Evolutionary conservation across 1,140 invertebrate genomes (phyloP).

Genomic region (Kradibia gibbosae): DNA sequence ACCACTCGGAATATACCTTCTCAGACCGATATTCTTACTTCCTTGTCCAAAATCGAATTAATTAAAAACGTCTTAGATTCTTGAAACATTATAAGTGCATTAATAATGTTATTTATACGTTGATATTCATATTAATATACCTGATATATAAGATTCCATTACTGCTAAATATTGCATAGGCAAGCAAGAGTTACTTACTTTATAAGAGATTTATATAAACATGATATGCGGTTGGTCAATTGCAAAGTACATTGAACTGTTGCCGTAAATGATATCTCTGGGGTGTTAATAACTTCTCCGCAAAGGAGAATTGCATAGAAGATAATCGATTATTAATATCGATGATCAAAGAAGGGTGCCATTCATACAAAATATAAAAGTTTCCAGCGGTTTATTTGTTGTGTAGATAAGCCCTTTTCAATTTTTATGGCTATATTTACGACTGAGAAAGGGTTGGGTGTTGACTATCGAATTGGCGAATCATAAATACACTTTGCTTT

Average conservation of each 20-base stretch:
- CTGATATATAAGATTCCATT: not conserved
- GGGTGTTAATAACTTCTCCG: not conserved
- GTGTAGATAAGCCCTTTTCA: not conserved
- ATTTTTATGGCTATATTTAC: not conserved
- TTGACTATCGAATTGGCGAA: not conserved
- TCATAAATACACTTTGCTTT: conserved; percentile 4
- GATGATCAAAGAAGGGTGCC: not conserved
- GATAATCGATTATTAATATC: not conserved
- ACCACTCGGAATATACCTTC: not conserved
- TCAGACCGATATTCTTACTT: not conserved
- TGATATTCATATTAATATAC: too few relatives aligned
- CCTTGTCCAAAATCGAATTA: not conserved
- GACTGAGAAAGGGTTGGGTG: not conserved
- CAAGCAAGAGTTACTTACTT: not conserved
- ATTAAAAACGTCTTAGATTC: not conserved
- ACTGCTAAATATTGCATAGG: not conserved
- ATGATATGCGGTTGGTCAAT: not conserved
- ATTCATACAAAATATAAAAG: too few relatives aligned
- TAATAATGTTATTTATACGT: too few relatives aligned
- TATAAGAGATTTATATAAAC: not conserved
- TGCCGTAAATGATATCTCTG: not conserved
- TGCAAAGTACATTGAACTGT: not conserved
- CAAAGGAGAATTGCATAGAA: not conserved
- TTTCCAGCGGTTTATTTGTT: not conserved
- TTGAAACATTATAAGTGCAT: not conserved